These are phyloP conservation scores for Cyprinodon variegatus DNA, from an alignment of 2,113 vertebrate species.

Conservation along the genomic window DNA sequence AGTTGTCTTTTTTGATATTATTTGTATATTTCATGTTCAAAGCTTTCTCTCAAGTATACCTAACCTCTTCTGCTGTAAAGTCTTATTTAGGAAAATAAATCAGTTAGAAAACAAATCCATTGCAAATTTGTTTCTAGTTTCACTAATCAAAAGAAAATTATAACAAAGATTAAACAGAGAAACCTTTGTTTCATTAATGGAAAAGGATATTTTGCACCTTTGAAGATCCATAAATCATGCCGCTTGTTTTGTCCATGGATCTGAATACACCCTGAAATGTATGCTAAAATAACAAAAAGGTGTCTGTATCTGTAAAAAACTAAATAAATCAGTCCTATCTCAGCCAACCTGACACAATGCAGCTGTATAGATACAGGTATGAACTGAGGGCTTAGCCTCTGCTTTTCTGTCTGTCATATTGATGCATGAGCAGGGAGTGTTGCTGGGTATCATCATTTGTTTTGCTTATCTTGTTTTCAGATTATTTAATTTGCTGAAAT, in stretches of 20 bases:
- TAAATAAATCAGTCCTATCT: neutral
- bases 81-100: too few species aligned
- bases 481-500: conserved; percentile 46
- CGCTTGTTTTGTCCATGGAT: neutral
- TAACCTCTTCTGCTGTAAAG: too few species aligned
- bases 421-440: neutral
- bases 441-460: conserved; percentile 24
- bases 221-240: neutral
- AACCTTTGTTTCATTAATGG: too few species aligned
- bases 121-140: neutral
- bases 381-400: neutral
- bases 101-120: neutral
- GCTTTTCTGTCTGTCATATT: conserved; percentile 4
- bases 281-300: neutral
- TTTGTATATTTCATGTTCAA: too few species aligned
- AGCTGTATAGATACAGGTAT: neutral
- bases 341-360: neutral
- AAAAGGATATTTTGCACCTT: neutral
- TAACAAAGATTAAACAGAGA: neutral
- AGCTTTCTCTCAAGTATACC: too few species aligned
- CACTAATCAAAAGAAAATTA: neutral
- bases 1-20: too few species aligned
- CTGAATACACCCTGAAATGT: neutral
- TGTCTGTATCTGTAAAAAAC: neutral
- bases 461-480: conserved; percentile 35